Percentiles rank a stretch among this genome's conserved stretches.
Evolutionary conservation across 2,888 invertebrate species (phyloP).

Genomic region (Allolobophora icterica): DNA sequence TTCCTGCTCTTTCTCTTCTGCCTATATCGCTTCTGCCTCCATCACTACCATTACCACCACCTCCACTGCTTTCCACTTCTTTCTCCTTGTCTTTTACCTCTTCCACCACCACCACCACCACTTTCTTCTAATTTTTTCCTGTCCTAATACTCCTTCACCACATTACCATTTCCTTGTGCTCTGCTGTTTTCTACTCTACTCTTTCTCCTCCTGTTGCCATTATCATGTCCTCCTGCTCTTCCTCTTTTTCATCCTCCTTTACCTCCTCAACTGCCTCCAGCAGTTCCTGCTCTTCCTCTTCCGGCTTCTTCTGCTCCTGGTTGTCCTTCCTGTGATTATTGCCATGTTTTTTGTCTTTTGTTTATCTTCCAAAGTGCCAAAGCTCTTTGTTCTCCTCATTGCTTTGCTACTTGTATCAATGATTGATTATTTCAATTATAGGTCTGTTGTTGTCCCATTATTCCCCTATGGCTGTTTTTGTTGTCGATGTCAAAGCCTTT

Average conservation of each 20-base stretch:
- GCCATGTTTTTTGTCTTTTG: neutral
- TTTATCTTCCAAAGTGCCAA: neutral
- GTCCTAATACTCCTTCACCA: no score
- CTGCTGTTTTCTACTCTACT: neutral
- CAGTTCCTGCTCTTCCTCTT: neutral
- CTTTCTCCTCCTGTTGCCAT: neutral
- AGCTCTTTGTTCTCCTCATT: neutral
- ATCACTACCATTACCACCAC: no score
- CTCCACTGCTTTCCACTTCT: no score
- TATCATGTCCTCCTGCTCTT: neutral
- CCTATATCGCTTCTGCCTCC: no score
- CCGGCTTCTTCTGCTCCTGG: neutral
- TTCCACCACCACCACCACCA: no score
- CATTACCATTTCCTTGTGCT: neutral
- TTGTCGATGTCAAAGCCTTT: neutral
- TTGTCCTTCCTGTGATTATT: neutral
- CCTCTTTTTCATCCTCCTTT: neutral
- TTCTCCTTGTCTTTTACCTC: no score
- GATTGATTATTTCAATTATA: neutral
- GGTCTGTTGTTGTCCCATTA: neutral
- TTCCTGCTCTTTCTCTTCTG: no score
- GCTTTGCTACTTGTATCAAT: neutral
- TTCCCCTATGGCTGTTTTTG: neutral
- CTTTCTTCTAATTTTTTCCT: no score
- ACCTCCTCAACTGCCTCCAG: neutral